A percentile compares a stretch with the other conserved stretches of the same genome.
These are phyloP conservation scores for Thamnophis sirtalis DNA, from an alignment of 2,113 vertebrate species.

Conservation along the genomic window DNA sequence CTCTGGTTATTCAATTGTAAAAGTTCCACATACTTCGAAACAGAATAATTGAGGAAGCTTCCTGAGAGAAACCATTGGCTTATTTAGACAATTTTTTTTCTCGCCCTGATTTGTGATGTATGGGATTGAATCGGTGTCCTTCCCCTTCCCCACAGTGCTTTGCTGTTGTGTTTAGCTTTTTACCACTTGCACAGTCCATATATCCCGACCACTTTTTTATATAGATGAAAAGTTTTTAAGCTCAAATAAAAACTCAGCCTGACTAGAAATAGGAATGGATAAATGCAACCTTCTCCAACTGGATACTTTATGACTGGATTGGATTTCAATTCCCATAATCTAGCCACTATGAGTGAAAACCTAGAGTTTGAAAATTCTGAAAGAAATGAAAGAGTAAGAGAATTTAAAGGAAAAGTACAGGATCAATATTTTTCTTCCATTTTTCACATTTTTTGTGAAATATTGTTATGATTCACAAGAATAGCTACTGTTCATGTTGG, in stretches of 20 bases:
- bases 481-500: not conserved
- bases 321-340: not conserved
- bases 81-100: not conserved
- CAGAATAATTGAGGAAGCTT: not conserved
- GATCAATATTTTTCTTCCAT: not conserved
- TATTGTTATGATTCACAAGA: not conserved
- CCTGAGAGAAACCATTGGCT: not conserved
- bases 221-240: not conserved
- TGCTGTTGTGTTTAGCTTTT: not conserved
- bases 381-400: not conserved
- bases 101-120: not conserved
- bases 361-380: no score
- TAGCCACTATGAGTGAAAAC: not conserved
- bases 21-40: conserved; percentile 2
- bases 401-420: not conserved
- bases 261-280: not conserved
- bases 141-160: not conserved
- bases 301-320: not conserved
- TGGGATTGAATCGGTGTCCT: not conserved
- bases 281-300: not conserved
- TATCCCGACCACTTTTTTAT: not conserved
- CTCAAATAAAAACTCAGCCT: not conserved
- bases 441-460: not conserved
- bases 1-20: not conserved
- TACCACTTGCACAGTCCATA: not conserved